phyloP scores from a whole-genome alignment of 2,113 vertebrate genomes.

The Isichthys henryi region DNA sequence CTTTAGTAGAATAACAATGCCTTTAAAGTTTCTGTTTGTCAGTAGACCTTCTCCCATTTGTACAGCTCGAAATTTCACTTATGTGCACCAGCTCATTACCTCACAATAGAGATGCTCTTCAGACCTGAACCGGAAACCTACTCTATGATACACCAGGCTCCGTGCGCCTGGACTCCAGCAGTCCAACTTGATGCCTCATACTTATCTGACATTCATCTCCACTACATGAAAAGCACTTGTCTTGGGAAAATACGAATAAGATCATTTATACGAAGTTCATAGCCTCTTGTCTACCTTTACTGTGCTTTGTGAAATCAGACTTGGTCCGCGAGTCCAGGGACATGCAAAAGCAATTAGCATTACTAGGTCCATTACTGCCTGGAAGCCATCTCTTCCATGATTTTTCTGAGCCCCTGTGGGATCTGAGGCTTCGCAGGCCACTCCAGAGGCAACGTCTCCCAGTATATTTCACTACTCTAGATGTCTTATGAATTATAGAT shows the following conservation, averaged over 20 bases:
- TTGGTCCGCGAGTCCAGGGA: background rate
- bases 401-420: background rate
- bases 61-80: background rate
- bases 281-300: background rate
- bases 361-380: background rate
- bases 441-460: background rate
- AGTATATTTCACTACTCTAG: background rate
- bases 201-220: background rate
- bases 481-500: slow-evolving; percentile 9
- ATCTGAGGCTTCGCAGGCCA: background rate
- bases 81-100: background rate
- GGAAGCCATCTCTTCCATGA: background rate
- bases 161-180: background rate
- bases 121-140: background rate
- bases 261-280: background rate
- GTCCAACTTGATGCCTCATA: background rate
- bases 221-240: background rate
- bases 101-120: background rate
- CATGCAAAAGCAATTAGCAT: background rate
- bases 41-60: background rate
- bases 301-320: background rate
- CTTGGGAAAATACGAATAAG: background rate
- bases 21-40: background rate
- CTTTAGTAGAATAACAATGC: background rate
- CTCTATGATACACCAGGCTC: too few species aligned